Conservation (phyloP, 2,113 vertebrate genomes). For the Prietella phreatophila region DNA sequence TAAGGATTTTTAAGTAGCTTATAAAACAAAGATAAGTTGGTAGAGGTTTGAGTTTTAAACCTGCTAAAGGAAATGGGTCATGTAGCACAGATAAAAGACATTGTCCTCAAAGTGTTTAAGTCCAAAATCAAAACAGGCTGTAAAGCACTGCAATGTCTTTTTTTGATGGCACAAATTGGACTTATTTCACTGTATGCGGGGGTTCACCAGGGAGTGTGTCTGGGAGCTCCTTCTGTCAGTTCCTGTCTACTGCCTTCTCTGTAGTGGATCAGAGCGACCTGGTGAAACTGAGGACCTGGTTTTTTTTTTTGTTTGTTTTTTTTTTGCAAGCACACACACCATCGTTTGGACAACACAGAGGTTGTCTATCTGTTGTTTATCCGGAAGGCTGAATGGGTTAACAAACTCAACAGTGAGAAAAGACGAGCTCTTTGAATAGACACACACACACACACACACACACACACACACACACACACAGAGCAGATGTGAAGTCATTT, state of each 20-base stretch:
- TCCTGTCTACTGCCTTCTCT: too few relatives aligned
- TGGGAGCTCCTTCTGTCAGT: too few relatives aligned
- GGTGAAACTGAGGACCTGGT: too few relatives aligned
- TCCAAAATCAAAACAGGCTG: neutral
- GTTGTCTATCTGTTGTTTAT: neutral
- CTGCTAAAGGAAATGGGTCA: neutral
- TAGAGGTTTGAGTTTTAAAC: neutral
- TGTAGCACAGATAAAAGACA: too few relatives aligned
- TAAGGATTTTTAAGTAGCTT: neutral
- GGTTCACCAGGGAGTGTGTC: too few relatives aligned
- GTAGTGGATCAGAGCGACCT: too few relatives aligned
- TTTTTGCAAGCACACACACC: too few relatives aligned
- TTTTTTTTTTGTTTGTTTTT: too few relatives aligned
- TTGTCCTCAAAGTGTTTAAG: neutral
- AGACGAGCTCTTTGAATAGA: conserved; percentile 8
- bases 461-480: conserved; percentile 27
- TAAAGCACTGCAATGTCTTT: neutral
- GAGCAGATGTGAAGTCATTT: conserved; percentile 8
- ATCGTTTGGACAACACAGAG: neutral
- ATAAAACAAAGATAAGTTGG: neutral
- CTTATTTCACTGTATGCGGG: too few relatives aligned
- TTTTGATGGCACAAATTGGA: neutral
- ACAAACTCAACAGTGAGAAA: conserved; percentile 19
- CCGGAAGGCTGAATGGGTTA: conserved; percentile 8
- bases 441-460: neutral